Conservation (phyloP, 1,140 invertebrate genomes). For the Ips typographus region DNA sequence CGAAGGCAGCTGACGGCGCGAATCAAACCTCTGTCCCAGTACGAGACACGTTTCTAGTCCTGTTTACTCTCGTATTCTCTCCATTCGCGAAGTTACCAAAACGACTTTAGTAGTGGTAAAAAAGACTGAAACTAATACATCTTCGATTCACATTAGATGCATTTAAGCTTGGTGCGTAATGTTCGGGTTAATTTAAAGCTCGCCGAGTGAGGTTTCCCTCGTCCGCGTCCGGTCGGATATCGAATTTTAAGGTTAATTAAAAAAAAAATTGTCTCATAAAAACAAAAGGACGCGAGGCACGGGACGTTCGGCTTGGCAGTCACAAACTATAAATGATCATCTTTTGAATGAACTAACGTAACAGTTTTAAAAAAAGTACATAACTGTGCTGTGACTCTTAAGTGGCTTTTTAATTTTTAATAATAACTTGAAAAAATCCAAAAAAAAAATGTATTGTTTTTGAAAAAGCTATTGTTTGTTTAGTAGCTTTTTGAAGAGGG, state of each 20-base stretch:
- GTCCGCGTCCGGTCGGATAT: conserved; percentile 2
- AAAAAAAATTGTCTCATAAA: neutral
- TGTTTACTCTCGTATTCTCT: conserved; percentile 21
- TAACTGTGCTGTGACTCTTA: conserved; percentile 55
- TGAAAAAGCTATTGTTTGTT: conserved; percentile 43
- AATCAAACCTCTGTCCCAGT: conserved; percentile 4
- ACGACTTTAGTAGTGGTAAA: conserved; percentile 26
- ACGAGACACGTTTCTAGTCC: conserved; percentile 24
- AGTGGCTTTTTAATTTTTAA: conserved; percentile 56
- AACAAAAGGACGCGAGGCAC: neutral
- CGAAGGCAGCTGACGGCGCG: conserved; percentile 11
- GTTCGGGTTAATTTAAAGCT: neutral
- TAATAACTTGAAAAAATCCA: conserved; percentile 48
- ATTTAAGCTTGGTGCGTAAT: conserved; percentile 24
- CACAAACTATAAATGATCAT: conserved; percentile 16
- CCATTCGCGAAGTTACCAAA: conserved; percentile 33
- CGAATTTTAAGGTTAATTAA: conserved; percentile 18
- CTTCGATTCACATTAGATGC: conserved; percentile 30
- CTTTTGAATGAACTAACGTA: conserved; percentile 27
- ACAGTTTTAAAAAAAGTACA: conserved; percentile 45
- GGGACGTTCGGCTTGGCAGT: conserved; percentile 2
- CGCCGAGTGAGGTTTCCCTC: neutral
- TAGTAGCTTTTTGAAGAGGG: conserved; percentile 40
- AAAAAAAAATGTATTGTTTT: conserved; percentile 45
- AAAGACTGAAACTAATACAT: conserved; percentile 34